phyloP scores from a whole-genome alignment of 2,113 vertebrate species.

The Poeciliopsis occidentalis region DNA sequence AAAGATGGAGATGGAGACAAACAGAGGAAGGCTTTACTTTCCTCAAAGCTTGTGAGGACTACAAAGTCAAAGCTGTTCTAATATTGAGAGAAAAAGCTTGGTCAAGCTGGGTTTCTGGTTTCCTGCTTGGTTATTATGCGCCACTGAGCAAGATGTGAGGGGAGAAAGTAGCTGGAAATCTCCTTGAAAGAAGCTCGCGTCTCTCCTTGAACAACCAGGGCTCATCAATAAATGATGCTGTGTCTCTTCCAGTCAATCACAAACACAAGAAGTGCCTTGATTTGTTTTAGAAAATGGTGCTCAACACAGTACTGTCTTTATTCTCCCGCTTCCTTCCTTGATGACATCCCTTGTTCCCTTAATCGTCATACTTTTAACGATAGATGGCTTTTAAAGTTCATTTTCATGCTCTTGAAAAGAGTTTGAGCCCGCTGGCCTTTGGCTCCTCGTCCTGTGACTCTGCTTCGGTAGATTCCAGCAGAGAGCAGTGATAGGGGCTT shows the following conservation, averaged over 20 bases:
- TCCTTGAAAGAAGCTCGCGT: conserved; percentile 67
- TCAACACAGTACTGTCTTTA: conserved; percentile 26
- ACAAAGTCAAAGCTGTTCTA: conserved; percentile 52
- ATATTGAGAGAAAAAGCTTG: conserved; percentile 57
- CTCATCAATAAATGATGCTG: conserved; percentile 76
- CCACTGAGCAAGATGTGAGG: conserved; percentile 32
- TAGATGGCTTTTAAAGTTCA: background rate
- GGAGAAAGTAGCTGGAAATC: conserved; percentile 36
- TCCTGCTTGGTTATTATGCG: conserved; percentile 39
- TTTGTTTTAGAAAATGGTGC: conserved; percentile 52
- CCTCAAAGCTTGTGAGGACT: conserved; percentile 36
- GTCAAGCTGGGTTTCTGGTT: conserved; percentile 34
- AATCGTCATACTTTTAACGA: conserved; percentile 21
- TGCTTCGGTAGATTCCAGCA: conserved; percentile 56
- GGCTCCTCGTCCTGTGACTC: conserved; percentile 43
- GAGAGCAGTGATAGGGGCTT: conserved; percentile 42
- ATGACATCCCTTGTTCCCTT: conserved; percentile 26
- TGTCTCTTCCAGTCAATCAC: conserved; percentile 71
- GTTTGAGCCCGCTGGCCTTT: conserved; percentile 34
- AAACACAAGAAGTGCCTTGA: conserved; percentile 50
- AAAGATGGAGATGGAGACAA: conserved; percentile 47
- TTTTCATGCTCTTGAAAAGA: conserved; percentile 24
- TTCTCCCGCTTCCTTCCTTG: conserved; percentile 8
- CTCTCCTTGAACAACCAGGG: conserved; percentile 68
- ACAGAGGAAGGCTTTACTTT: conserved; percentile 51